Percentiles rank a stretch among this genome's conserved stretches.
These are phyloP conservation scores for Radopholus similis DNA, from an alignment of 1,140 invertebrate species.

Conservation along the genomic window DNA sequence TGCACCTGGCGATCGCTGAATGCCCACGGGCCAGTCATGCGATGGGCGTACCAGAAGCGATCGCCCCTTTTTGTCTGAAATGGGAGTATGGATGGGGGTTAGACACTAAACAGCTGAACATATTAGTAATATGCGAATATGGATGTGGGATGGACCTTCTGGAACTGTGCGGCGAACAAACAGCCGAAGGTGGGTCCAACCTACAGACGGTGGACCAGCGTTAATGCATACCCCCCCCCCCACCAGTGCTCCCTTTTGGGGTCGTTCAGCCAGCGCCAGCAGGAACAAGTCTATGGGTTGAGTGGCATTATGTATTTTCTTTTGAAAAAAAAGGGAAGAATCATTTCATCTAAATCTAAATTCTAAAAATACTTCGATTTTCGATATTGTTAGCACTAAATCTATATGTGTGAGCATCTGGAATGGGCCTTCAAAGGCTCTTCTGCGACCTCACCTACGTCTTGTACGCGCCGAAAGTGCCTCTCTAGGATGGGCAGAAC, in stretches of 20 bases:
- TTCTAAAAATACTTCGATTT: too few species aligned
- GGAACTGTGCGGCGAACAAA: slow-evolving; percentile 78
- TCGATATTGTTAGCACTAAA: too few species aligned
- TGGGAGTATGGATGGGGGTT: too few species aligned
- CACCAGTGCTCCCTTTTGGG: slow-evolving; percentile 67
- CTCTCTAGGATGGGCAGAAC: slow-evolving; percentile 33
- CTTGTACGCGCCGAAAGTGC: slow-evolving; percentile 65
- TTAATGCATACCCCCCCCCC: too few species aligned
- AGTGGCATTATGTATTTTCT: background rate
- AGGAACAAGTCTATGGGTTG: slow-evolving; percentile 75
- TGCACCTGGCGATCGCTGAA: slow-evolving; percentile 73
- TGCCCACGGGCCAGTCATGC: slow-evolving; percentile 34
- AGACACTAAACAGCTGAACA: too few species aligned
- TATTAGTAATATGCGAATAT: background rate
- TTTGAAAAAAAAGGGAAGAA: too few species aligned
- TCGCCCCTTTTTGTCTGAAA: slow-evolving; percentile 51
- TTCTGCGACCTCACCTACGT: too few species aligned
- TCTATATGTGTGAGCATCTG: too few species aligned
- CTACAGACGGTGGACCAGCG: too few species aligned
- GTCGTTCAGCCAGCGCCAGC: slow-evolving; percentile 74
- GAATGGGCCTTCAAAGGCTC: too few species aligned
- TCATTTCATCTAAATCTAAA: background rate
- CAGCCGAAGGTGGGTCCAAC: slow-evolving; percentile 79
- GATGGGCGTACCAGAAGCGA: slow-evolving; percentile 61
- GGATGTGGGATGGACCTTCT: slow-evolving; percentile 55